Conservation (phyloP, 2,888 invertebrate species). For the Diarsia brunnea region DNA sequence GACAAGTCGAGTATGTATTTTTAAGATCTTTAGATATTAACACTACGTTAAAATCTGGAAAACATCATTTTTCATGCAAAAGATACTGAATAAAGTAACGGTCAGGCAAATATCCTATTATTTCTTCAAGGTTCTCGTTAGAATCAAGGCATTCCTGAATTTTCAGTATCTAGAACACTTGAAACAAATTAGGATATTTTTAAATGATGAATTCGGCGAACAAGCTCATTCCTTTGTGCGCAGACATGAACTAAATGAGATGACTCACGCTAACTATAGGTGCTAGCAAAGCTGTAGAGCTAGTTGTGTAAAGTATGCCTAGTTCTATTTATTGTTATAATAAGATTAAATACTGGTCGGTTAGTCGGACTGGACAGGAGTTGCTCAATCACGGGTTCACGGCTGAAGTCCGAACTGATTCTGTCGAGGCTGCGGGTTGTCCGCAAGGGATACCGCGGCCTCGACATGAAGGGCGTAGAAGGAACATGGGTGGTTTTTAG, state of each 20-base stretch:
- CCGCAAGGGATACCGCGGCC: too few relatives aligned
- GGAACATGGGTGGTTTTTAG: too few relatives aligned
- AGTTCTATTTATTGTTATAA: slow-evolving; percentile 46
- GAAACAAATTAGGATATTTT: slow-evolving; percentile 49
- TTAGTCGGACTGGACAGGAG: slow-evolving; percentile 32
- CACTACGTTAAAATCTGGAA: too few relatives aligned
- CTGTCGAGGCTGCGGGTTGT: too few relatives aligned
- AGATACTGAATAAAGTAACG: background rate
- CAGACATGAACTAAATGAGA: slow-evolving; percentile 7
- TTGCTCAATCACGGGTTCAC: slow-evolving; percentile 39
- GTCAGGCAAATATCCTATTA: slow-evolving; percentile 1
- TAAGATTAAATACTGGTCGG: slow-evolving; percentile 45
- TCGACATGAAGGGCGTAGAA: too few relatives aligned
- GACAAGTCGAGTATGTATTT: slow-evolving; percentile 8
- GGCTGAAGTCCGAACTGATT: background rate
- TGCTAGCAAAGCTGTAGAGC: background rate
- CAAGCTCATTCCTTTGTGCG: slow-evolving; percentile 45
- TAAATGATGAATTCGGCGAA: slow-evolving; percentile 46
- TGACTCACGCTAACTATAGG: slow-evolving; percentile 46
- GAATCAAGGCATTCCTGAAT: background rate
- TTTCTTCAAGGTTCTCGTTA: background rate
- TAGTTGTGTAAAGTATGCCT: slow-evolving; percentile 17
- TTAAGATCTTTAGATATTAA: background rate
- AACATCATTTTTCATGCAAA: slow-evolving; percentile 3
- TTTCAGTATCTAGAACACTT: slow-evolving; percentile 33